Evolutionary conservation across 2,888 invertebrate genomes (phyloP).

Genomic region (Caenorhabditis afra): DNA sequence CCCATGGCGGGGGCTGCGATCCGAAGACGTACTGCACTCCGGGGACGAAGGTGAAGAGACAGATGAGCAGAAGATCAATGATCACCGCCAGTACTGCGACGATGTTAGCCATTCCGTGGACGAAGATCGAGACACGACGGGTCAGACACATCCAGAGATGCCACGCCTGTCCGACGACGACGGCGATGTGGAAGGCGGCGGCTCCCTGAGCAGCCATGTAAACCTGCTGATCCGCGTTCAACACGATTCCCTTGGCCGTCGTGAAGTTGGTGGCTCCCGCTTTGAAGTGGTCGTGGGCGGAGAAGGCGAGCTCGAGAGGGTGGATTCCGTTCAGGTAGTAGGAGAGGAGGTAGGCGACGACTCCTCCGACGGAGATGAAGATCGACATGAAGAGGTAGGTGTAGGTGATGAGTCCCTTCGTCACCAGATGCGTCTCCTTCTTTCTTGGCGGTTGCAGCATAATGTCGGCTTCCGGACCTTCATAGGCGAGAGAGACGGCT

Average conservation of each 20-base stretch:
- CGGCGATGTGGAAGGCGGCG: slow-evolving; percentile 63
- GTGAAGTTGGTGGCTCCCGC: slow-evolving; percentile 57
- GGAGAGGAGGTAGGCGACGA: slow-evolving; percentile 62
- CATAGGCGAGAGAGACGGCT: slow-evolving; percentile 76
- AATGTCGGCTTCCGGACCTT: slow-evolving; percentile 76
- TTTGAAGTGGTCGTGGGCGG: slow-evolving; percentile 60
- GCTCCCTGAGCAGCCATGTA: slow-evolving; percentile 64
- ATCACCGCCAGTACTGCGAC: slow-evolving; percentile 68
- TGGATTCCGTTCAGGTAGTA: slow-evolving; percentile 65
- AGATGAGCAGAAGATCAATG: slow-evolving; percentile 69
- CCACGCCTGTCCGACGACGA: slow-evolving; percentile 63
- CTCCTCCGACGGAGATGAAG: slow-evolving; percentile 71
- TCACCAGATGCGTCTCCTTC: slow-evolving; percentile 71
- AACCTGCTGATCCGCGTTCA: slow-evolving; percentile 54
- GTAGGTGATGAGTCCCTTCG: slow-evolving; percentile 73
- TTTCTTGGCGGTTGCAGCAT: slow-evolving; percentile 76
- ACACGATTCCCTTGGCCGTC: slow-evolving; percentile 36
- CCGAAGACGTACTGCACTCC: slow-evolving; percentile 69
- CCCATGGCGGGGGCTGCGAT: slow-evolving; percentile 68
- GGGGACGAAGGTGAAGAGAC: slow-evolving; percentile 71
- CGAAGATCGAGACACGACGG: slow-evolving; percentile 72
- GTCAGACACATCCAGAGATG: slow-evolving; percentile 74
- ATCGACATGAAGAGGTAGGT: slow-evolving; percentile 77
- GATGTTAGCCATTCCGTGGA: slow-evolving; percentile 71
- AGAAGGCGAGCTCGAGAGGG: slow-evolving; percentile 60